Evolutionary conservation across 2,113 vertebrate genomes (phyloP), one percentile per base, ranked within the genome.

Genomic region (Rhabdornis inornatus): DNA sequence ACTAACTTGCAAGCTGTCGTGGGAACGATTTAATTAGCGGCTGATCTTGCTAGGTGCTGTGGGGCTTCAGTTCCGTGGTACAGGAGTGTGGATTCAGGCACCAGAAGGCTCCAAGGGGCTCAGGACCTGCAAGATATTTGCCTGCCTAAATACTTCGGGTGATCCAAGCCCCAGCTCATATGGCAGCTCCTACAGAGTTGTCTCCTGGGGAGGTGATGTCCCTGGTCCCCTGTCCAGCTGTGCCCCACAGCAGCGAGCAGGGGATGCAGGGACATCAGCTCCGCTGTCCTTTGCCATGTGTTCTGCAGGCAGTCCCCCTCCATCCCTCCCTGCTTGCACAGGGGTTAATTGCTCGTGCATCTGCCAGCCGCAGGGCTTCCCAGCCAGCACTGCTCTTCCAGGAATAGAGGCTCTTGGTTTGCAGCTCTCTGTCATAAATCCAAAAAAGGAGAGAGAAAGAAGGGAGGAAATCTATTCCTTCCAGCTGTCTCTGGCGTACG

Each of bases 1-100:
- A 95, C 91, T 94, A 96, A 96, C 95, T 97, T 89, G 82, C 89
- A 87, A 82, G 93, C 95, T 96, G 91, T 92, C 82, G 39, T 91
- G 94, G 95, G 94, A 95, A 88, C 2, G 78, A 89, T 96, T 95
- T 95, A 95, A 96, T 96, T 97, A 96, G 93, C 6, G 4, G 55
- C 78, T 95, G 94, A 97, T 92, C 91, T 92, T 77, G 71, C 78
- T 87, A 92, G 93, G 84, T 94, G 87, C 87, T 95, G 93, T 86
- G 94, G 87, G 90, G 87, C 68, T 94, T 80, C 1, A 33, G 87
- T 88, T 91, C 31, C 25, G 0, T 50, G 77, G 75, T 72, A 27
- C 9, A 1, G 86, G 89, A 83, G 37, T 4, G 1, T 4, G 56
- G 87, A 68, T 87, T 50, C 80, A 44, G 94, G 85, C 88, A 57